Conservation (phyloP, 1,140 invertebrate genomes). For the Macrosteles quadrilineatus region DNA sequence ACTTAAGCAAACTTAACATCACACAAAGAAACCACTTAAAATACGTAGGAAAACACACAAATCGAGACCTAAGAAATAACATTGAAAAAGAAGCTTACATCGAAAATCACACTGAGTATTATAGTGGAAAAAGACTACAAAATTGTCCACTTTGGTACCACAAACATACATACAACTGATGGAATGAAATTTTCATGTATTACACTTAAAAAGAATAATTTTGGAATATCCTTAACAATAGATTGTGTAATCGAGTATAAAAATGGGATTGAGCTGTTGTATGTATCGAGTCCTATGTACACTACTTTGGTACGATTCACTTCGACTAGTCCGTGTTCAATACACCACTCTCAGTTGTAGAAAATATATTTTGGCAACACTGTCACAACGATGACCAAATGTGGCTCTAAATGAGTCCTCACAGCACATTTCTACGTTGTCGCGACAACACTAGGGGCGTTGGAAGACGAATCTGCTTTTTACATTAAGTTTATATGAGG, state of each 20-base stretch:
- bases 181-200: conserved; percentile 35
- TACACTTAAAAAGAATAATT: conserved; percentile 21
- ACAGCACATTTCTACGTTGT: not conserved
- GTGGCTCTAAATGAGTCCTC: not conserved
- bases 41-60: too few relatives aligned
- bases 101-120: not conserved
- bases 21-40: not conserved
- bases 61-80: too few relatives aligned
- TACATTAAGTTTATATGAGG: not conserved
- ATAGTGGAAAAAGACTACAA: not conserved
- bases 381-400: not conserved
- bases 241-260: conserved; percentile 35
- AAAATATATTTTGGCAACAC: conserved; percentile 21
- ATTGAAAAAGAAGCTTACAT: too few relatives aligned
- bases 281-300: conserved; percentile 38
- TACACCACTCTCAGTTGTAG: conserved; percentile 12
- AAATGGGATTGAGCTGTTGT: conserved; percentile 38
- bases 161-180: conserved; percentile 3
- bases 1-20: too few relatives aligned
- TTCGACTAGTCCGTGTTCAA: conserved; percentile 34
- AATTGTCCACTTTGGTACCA: conserved; percentile 15
- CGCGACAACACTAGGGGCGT: conserved; percentile 16
- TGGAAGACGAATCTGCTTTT: conserved; percentile 29
- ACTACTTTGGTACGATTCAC: conserved; percentile 42
- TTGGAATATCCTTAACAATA: conserved; percentile 33